phyloP scores from a whole-genome alignment of 2,113 vertebrate genomes.

The Zosterops lateralis region DNA sequence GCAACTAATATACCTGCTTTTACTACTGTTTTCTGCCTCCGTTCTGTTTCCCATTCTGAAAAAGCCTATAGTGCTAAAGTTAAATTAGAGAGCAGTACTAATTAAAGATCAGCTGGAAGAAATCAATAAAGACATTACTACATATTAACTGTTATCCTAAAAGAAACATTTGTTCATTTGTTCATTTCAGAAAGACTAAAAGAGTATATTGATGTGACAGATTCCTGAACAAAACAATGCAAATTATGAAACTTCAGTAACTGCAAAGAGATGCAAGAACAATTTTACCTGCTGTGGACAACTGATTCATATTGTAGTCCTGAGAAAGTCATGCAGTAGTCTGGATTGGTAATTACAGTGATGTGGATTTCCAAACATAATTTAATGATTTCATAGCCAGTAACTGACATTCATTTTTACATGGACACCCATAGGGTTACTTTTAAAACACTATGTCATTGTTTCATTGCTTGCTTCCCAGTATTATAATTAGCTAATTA shows the following conservation, averaged over 20 bases:
- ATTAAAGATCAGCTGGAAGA: slow-evolving; percentile 10
- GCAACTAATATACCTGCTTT: neutral
- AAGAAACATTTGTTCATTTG: neutral
- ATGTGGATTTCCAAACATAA: neutral
- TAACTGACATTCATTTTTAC: neutral
- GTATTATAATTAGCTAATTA: neutral
- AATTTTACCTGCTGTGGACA: neutral
- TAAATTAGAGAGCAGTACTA: neutral
- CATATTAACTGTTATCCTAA: slow-evolving; percentile 2
- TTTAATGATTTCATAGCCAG: neutral
- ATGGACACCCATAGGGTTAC: neutral
- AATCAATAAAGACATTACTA: neutral
- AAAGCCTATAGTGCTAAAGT: neutral
- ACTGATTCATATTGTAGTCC: neutral
- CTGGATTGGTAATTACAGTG: neutral
- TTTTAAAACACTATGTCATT: neutral
- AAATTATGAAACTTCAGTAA: neutral
- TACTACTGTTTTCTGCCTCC: neutral
- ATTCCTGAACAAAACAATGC: neutral
- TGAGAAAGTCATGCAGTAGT: neutral
- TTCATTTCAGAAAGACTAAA: neutral
- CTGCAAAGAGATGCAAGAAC: neutral
- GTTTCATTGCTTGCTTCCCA: neutral
- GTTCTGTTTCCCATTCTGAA: neutral
- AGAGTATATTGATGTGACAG: neutral